Evolutionary conservation across 2,113 vertebrate genomes (phyloP).

Genomic region (Capreolus pygargus): DNA sequence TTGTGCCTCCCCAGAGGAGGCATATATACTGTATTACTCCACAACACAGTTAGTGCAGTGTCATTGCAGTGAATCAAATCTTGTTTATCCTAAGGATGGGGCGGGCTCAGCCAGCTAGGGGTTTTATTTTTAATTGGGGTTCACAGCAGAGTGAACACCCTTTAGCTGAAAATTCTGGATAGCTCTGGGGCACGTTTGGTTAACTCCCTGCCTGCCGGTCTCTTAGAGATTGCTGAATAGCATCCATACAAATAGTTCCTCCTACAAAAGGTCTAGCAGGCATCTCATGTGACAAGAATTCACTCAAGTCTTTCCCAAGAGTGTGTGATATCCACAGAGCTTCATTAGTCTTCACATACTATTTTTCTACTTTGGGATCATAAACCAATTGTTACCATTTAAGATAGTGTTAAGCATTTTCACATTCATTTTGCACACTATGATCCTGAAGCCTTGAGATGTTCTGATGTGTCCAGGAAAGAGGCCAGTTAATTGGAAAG

Average conservation of each 20-base stretch:
- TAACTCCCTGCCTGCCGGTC: slow-evolving; percentile 60
- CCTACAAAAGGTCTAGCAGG: background rate
- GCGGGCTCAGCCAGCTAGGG: slow-evolving; percentile 39
- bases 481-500: background rate
- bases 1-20: slow-evolving; percentile 73
- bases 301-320: background rate
- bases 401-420: background rate
- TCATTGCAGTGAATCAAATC: slow-evolving; percentile 56
- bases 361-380: background rate
- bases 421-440: background rate
- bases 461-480: background rate
- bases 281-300: background rate
- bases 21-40: slow-evolving; percentile 60
- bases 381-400: background rate
- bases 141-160: slow-evolving; percentile 59
- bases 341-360: background rate
- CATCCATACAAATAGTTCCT: background rate
- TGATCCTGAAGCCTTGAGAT: background rate
- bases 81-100: slow-evolving; percentile 64
- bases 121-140: slow-evolving; percentile 76
- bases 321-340: background rate
- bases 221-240: background rate
- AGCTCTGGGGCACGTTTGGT: slow-evolving; percentile 17
- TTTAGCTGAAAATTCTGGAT: slow-evolving; percentile 56
- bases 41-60: background rate